Conservation (phyloP, 2,888 invertebrate genomes). For the Malachius bipustulatus region DNA sequence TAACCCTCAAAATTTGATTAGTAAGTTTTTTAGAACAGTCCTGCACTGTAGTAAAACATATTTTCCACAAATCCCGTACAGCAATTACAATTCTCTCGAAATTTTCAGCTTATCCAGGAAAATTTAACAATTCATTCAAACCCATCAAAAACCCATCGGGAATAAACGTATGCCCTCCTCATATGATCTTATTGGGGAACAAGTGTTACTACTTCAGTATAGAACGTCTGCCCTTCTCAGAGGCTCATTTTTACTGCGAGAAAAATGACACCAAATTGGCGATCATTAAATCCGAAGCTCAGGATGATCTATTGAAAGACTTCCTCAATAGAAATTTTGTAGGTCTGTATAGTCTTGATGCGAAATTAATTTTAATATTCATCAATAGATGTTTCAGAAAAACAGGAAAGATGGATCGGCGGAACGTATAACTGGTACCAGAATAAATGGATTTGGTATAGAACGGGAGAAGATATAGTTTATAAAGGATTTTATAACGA, state of each 20-base stretch:
- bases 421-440: constrained; percentile 5
- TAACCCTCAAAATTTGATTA: too few relatives aligned
- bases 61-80: too few relatives aligned
- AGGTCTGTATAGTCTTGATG: constrained; percentile 18
- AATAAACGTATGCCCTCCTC: constrained; percentile 24
- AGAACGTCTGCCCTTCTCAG: constrained; percentile 24
- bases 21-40: too few relatives aligned
- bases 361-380: too few relatives aligned
- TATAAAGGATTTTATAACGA: constrained; percentile 4
- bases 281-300: constrained; percentile 22
- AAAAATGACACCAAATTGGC: constrained; percentile 25
- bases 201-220: constrained; percentile 30
- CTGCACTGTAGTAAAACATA: too few relatives aligned
- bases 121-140: too few relatives aligned
- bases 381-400: too few relatives aligned
- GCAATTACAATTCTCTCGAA: too few relatives aligned
- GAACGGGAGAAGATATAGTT: not conserved
- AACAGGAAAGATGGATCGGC: constrained; percentile 4
- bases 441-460: constrained; percentile 3
- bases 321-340: constrained; percentile 25
- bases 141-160: not conserved
- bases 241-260: constrained; percentile 27
- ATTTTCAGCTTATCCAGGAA: too few relatives aligned
- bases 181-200: constrained; percentile 26
- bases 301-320: constrained; percentile 25